Conservation (phyloP, 2,888 invertebrate species). For the Drosophila birchii region DNA sequence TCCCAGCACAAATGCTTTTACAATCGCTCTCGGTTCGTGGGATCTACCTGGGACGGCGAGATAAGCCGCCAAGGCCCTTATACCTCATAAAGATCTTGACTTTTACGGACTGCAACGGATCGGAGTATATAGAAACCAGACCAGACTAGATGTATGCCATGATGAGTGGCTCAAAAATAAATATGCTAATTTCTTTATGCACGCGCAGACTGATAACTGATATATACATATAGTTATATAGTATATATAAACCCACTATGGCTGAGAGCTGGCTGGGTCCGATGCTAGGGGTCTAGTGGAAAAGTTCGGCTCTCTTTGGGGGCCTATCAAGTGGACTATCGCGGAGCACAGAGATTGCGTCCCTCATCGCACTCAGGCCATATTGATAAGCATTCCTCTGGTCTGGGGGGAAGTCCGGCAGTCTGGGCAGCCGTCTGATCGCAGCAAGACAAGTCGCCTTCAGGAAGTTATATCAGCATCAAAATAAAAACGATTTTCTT, state of each 20-base stretch:
- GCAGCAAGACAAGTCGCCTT: background rate
- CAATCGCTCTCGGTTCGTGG: constrained; percentile 32
- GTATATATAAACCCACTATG: no score
- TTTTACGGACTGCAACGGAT: constrained; percentile 50
- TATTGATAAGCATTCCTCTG: constrained; percentile 15
- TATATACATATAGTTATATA: background rate
- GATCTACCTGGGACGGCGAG: constrained; percentile 25
- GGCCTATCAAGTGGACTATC: constrained; percentile 17
- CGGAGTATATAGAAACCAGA: background rate
- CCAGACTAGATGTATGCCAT: background rate
- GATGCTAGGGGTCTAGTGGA: constrained; percentile 19
- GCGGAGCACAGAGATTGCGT: constrained; percentile 16
- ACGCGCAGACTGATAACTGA: constrained; percentile 30
- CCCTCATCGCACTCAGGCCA: constrained; percentile 1
- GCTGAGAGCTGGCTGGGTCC: constrained; percentile 3
- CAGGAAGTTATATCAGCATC: background rate
- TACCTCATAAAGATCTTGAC: constrained; percentile 75
- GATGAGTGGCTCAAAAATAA: constrained; percentile 17
- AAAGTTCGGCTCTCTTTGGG: constrained; percentile 34
- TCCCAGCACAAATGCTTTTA: constrained; percentile 60
- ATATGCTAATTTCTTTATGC: constrained; percentile 38
- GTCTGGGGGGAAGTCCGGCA: constrained; percentile 29
- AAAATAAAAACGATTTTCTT: no score
- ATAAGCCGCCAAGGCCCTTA: constrained; percentile 45
- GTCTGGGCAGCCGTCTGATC: constrained; percentile 13